Evolutionary conservation across 2,888 invertebrate genomes (phyloP).

Genomic region (Scotopteryx bipunctaria): DNA sequence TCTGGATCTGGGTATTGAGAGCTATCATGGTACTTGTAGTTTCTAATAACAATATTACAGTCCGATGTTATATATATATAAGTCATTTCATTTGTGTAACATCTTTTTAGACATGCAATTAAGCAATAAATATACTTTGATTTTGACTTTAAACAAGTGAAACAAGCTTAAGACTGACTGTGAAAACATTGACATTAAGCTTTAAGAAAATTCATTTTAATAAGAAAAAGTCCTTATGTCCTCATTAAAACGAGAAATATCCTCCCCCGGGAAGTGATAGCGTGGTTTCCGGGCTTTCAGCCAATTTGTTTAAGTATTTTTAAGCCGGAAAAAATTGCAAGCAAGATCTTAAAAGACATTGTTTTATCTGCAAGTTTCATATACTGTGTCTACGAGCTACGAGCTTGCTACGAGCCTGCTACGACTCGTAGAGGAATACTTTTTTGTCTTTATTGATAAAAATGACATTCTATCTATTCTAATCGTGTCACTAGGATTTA

Average conservation of each 20-base stretch:
- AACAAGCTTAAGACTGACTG: too few relatives aligned
- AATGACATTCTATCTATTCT: too few relatives aligned
- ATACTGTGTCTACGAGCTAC: background rate
- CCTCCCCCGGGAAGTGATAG: background rate
- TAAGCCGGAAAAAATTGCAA: constrained; percentile 6
- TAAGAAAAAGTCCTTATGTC: background rate
- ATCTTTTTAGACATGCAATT: too few relatives aligned
- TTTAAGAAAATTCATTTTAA: background rate
- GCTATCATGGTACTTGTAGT: too few relatives aligned
- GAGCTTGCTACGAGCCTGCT: too few relatives aligned
- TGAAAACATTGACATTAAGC: background rate
- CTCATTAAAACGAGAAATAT: constrained; percentile 9
- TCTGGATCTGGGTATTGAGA: too few relatives aligned
- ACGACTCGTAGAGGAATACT: background rate
- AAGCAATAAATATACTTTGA: too few relatives aligned
- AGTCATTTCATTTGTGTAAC: too few relatives aligned
- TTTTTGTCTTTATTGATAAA: background rate
- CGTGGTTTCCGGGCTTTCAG: constrained; percentile 5
- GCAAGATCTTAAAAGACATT: background rate
- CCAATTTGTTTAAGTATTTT: constrained; percentile 9
- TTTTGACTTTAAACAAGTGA: too few relatives aligned
- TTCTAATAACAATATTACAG: too few relatives aligned
- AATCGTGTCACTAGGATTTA: too few relatives aligned
- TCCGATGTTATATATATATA: too few relatives aligned
- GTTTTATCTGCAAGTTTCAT: background rate